Conservation (phyloP, 2,113 vertebrate species). For the Machaerirhynchus nigripectus region DNA sequence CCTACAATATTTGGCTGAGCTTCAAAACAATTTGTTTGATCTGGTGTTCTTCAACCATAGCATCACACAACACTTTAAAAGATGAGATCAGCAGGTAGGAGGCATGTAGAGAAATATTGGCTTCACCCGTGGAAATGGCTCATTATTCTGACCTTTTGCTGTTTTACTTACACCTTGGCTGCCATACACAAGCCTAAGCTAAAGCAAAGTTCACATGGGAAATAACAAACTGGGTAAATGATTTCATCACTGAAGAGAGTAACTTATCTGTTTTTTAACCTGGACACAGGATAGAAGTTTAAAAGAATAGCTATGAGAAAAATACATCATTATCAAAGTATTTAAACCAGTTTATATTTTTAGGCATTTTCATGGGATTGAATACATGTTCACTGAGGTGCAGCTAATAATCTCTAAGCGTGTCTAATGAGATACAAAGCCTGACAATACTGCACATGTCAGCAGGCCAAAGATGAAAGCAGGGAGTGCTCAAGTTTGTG, state of each 20-base stretch:
- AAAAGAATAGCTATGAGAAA: not conserved
- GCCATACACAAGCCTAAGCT: not conserved
- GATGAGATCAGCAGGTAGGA: constrained; percentile 43
- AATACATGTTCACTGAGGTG: not conserved
- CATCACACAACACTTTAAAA: constrained; percentile 36
- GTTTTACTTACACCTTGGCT: not conserved
- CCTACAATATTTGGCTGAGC: constrained; percentile 35
- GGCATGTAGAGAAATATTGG: constrained; percentile 19
- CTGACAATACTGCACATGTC: not conserved
- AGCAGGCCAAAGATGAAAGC: not conserved
- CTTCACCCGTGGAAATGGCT: not conserved
- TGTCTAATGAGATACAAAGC: not conserved
- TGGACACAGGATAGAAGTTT: not conserved
- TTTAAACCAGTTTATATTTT: not conserved
- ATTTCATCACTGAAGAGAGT: not conserved
- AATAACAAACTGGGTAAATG: not conserved
- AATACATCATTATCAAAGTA: not conserved
- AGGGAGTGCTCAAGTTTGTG: not conserved
- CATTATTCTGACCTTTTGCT: constrained; percentile 54
- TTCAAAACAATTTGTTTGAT: constrained; percentile 63
- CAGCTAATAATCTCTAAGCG: not conserved
- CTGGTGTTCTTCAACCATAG: constrained; percentile 21
- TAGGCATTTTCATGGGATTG: not conserved
- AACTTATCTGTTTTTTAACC: not conserved
- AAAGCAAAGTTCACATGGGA: not conserved